Base-by-base conservation (phyloP, 2,797 vertebrate genomes). In the Coregonus sp. region DNA sequence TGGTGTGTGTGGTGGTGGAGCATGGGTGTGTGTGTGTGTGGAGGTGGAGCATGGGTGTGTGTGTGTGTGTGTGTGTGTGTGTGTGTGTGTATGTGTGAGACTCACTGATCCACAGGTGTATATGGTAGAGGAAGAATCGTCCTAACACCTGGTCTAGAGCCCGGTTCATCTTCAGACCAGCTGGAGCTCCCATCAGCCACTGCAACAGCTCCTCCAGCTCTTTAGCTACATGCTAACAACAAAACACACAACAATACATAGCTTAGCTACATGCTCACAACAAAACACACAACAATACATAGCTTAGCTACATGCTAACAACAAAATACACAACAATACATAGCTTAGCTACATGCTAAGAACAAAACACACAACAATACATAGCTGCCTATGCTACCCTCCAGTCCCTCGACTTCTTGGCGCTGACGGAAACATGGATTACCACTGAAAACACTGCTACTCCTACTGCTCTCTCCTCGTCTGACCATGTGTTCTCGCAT, bases 91-190 rank as follows among this genome's bases (percentile, higher is more conserved):
- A 29, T 40, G 31, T 47, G 33, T n/a, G 16, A 73, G 70, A 96
- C 98, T 96, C 92, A 99, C 98, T 97, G 90, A 98, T 98, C 98
- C 98, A 99, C 16, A 99, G 95, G 86, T 99, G 98, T 79, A 99
- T 98, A 92, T 99, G 98, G 87, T 99, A 99, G 51, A 99, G 96
- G 88, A 99, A 99, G 93, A 99, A 99, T n/a, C 97, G 95, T 0
- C 98, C 98, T 88, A 99, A 84, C 63, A 99, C 97, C 86, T 98
- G 95, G 85, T 99, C 98, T 89, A 99, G 87, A 2, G 97, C 97
- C 68, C 95, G 91, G 91, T 99, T 99, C 97, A 99, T 98, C 90
- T 99, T 99, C 85, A 99, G 94, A 0, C 98, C 98, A 0, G 98
- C 98, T 0, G 98, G 98, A 0, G 95, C 98, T 51, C 98, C 98